A percentile compares a stretch with the other conserved stretches of the same genome.
Conservation (phyloP, 2,113 vertebrate species). For the Laterallus jamaicensis region DNA sequence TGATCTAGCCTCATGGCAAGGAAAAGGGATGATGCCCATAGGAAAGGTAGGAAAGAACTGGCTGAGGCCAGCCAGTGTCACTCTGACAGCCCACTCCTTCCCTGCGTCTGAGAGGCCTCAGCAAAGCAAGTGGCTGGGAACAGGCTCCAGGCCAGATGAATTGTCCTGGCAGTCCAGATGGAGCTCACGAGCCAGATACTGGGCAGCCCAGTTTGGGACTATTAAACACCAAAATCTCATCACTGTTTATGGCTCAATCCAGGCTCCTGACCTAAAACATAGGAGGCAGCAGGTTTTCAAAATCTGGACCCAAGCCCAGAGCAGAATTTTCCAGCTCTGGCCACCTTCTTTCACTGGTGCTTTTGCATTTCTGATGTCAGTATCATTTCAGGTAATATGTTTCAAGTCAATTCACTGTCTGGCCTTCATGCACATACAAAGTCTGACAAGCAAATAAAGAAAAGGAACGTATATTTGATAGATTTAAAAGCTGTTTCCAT, state of each 20-base stretch:
- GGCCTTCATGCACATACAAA: background rate
- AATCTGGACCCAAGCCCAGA: background rate
- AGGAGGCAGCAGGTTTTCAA: background rate
- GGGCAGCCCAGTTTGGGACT: background rate
- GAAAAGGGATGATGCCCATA: background rate
- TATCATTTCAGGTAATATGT: slow-evolving; percentile 38
- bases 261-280: background rate
- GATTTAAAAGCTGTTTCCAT: slow-evolving; percentile 63
- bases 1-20: fast-evolving
- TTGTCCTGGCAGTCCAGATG: background rate
- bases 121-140: background rate
- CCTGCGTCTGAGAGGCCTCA: background rate
- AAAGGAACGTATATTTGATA: slow-evolving; percentile 32
- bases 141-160: background rate
- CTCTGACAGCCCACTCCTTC: background rate
- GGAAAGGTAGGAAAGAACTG: background rate
- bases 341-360: slow-evolving; percentile 1
- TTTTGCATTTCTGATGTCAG: slow-evolving; percentile 53
- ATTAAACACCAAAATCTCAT: background rate
- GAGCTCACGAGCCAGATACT: background rate
- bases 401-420: slow-evolving; percentile 53
- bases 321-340: background rate
- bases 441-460: slow-evolving; percentile 54
- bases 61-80: background rate
- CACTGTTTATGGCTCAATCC: background rate